Evolutionary conservation across 2,113 vertebrate genomes (phyloP).

Genomic region (Chionodraco myersi): DNA sequence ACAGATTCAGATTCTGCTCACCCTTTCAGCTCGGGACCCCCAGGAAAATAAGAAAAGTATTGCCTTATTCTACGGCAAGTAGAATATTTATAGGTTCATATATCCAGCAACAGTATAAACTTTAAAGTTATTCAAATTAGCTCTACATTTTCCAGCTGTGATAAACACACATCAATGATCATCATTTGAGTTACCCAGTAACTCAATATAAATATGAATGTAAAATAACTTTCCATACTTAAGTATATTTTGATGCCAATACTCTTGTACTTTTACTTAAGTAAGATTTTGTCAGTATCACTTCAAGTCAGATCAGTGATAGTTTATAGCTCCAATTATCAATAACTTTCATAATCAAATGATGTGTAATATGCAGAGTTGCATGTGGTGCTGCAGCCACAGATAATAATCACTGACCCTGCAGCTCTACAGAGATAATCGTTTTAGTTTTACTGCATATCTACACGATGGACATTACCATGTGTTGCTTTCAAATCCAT

Average conservation of each 20-base stretch:
- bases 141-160: no score
- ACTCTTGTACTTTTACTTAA: no score
- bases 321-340: neutral
- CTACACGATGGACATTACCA: neutral
- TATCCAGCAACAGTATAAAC: no score
- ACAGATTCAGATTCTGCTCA: constrained; percentile 14
- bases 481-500: neutral
- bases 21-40: neutral
- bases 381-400: neutral
- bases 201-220: no score
- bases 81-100: no score
- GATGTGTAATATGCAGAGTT: neutral
- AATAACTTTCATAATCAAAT: neutral
- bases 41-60: constrained; percentile 18
- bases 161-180: no score
- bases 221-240: no score
- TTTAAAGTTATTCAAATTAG: no score
- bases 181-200: no score
- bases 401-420: neutral
- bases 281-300: no score
- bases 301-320: neutral
- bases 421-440: neutral
- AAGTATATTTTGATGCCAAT: no score
- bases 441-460: neutral
- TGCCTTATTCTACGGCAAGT: neutral